Base-by-base conservation (phyloP, 1,140 invertebrate species). In the Neuroterus valhalla region DNA sequence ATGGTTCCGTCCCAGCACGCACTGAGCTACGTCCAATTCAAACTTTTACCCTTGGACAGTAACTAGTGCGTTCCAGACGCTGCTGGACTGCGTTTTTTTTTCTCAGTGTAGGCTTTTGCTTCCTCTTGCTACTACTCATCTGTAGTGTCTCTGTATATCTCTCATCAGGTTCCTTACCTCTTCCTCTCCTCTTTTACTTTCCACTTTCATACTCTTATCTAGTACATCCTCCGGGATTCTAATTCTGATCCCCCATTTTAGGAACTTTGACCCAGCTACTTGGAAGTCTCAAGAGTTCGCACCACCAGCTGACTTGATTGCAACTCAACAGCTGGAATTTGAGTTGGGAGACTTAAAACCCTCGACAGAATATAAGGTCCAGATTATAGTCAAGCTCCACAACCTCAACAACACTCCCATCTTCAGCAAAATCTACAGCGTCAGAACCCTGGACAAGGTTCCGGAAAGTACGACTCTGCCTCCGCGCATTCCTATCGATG, bases 251-350 rank as follows among this genome's bases (percentile, higher is more conserved):
- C 26, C 2, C 0, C 10, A 74, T 77, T 55, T 5, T 76, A 95
- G 94, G 21, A 93, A 94, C 79, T 91, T 92, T 46, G 94, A 96
- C 81, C 90, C 93, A 3, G 90, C 92, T 11, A 92, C 92, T 1
- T 97, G 96, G 96, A 92, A 95, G 67, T 92, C 94, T 0, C 95
- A 97, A 91, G 93, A 96, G 14, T 96, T 97, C 83, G 95, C 95
- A 0, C 95, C 95, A n/a, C 94, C 93, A 17, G 93, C 94, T 76
- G 95, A 95, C 85, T 82, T 97, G 0, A 95, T 98, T 68, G 95
- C 95, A 3, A 96, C 95, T 5, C 93, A 94, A 11, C 94, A 96
- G 70, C 89, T 97, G 71, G 96, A 97, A 84, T 96, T 97, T 86
- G 93, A 96, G 78, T 84, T 97, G 17, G 91, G 92, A 12, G 93